A percentile compares a stretch with the other conserved stretches of the same genome.
These are phyloP conservation scores for Adoxophyes honmai DNA, from an alignment of 1,140 invertebrate genomes.

Conservation along the genomic window DNA sequence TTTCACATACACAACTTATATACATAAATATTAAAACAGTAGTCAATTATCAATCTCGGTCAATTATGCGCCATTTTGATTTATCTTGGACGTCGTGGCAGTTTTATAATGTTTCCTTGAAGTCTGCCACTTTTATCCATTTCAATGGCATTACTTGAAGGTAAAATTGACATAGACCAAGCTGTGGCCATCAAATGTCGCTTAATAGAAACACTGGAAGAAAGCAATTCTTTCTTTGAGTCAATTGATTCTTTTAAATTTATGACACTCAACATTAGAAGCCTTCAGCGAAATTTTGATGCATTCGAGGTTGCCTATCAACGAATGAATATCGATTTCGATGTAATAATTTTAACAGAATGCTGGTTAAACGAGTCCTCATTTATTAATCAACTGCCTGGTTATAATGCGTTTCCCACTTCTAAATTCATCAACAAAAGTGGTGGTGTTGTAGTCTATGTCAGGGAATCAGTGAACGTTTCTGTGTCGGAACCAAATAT, in stretches of 20 bases:
- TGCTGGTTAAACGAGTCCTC: neutral
- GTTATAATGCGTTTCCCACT: neutral
- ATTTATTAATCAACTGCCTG: neutral
- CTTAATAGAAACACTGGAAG: neutral
- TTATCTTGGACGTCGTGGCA: no score
- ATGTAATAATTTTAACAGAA: slow-evolving; percentile 5
- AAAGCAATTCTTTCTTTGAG: neutral
- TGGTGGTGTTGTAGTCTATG: slow-evolving; percentile 4
- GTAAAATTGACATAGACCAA: neutral
- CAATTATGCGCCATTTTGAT: no score
- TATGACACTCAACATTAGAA: no score
- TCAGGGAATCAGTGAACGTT: neutral
- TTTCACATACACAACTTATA: no score
- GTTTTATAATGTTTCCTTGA: no score
- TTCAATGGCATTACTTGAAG: neutral
- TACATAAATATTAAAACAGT: no score
- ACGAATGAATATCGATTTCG: neutral
- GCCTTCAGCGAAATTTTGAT: no score
- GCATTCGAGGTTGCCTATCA: neutral
- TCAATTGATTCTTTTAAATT: no score
- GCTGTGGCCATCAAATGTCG: neutral
- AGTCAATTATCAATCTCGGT: no score
- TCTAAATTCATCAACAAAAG: neutral
- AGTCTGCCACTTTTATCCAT: no score
- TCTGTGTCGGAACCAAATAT: neutral